phyloP scores from a whole-genome alignment of 2,113 vertebrate species.

The Fukomys damarensis region DNA sequence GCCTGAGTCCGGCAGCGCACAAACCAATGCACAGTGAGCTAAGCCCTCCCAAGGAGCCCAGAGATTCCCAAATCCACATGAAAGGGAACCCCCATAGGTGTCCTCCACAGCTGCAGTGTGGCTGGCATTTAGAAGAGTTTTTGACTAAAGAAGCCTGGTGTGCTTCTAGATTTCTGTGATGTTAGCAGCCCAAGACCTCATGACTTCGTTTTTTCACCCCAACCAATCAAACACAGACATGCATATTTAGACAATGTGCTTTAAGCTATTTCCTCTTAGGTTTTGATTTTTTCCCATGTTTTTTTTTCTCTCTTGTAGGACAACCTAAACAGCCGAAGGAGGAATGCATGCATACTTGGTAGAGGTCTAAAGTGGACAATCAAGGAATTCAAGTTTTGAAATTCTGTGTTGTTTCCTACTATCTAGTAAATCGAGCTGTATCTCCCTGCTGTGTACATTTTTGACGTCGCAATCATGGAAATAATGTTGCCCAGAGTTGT shows the following conservation, averaged over 20 bases:
- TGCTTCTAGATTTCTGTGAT: background rate
- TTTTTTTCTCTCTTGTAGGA: background rate
- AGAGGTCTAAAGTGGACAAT: background rate
- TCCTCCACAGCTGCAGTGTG: background rate
- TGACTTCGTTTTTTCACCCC: too few species aligned
- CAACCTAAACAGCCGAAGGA: background rate
- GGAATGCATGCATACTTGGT: background rate
- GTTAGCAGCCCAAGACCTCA: background rate
- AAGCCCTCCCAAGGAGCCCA: background rate
- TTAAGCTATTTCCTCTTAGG: background rate
- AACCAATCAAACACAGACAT: background rate
- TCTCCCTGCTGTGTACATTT: background rate
- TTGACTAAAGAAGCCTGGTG: background rate
- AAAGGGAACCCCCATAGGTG: background rate
- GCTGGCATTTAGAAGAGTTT: background rate
- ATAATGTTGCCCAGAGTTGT: background rate
- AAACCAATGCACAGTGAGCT: background rate
- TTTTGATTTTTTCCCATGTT: background rate
- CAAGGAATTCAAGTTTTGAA: background rate
- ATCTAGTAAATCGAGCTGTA: background rate
- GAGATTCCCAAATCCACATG: background rate
- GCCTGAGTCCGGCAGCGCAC: background rate
- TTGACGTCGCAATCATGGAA: background rate
- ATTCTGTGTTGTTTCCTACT: background rate
- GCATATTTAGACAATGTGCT: background rate